Base-by-base conservation (phyloP, 2,888 invertebrate species). In the Cheilosia impressa region DNA sequence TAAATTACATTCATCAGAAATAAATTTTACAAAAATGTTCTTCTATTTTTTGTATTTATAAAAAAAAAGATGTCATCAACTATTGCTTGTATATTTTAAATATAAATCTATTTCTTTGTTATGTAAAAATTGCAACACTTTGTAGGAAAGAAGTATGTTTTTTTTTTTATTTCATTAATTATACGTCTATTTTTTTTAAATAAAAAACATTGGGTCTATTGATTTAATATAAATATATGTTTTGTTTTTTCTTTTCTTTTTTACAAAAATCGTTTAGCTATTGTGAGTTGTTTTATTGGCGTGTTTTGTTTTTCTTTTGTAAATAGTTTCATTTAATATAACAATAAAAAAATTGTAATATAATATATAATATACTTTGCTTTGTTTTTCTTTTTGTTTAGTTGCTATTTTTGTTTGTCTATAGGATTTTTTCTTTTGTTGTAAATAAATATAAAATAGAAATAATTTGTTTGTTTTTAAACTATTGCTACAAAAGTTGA, bases 271-370 rank as follows among this genome's bases (percentile, higher is more conserved):
- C 17, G 27, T 50, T 71, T 71, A 81, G 76, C 85, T 85, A 85
- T 85, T 85, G 85, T 76, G 72, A 57, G 69, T 83, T 68, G 34
- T 62, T 75, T 84, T 75, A 53, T 81, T 85, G 80, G 80, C 85
- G 80, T 63, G 68, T 76, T 85, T 72, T 73, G 53, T 80, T 73
- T 58, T 65, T 45, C n/a, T 69, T 78, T 58, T 76, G 84, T 85
- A 85, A 85, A 85, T 85, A 85, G 85, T 85, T 85, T 80, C 62
- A 77, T 85, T 85, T 81, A 63, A 76, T 85, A 81, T 68, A 85
- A 81, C 85, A 85, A 77, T 85, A 80, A 80, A 85, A 27, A 85
- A 85, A 73, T 76, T 85, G 76, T 77, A 81, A 81, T 85, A 76
- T 76, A 80, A 72, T 72, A 72, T 72, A 66, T 65, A 71, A 66